phyloP scores from a whole-genome alignment of 2,888 invertebrate genomes.

The Drosophila mimica region DNA sequence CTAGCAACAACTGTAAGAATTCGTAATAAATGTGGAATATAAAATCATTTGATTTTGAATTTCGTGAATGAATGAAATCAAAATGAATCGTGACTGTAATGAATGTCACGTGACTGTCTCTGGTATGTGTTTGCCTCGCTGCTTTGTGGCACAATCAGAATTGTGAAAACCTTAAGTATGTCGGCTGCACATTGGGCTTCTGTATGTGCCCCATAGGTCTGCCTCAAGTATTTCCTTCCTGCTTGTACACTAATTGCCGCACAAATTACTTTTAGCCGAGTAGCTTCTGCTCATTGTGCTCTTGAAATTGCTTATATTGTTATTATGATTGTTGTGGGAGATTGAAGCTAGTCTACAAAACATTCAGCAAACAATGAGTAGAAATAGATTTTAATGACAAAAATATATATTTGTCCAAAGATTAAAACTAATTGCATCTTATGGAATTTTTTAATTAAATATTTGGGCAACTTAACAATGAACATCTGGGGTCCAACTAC shows the following conservation, averaged over 20 bases:
- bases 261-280: slow-evolving; percentile 72
- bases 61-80: neutral
- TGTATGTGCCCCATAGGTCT: slow-evolving; percentile 26
- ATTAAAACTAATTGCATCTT: neutral
- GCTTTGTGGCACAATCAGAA: slow-evolving; percentile 28
- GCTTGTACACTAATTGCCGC: slow-evolving; percentile 60
- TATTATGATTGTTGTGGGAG: slow-evolving; percentile 10
- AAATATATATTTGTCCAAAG: neutral
- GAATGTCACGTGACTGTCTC: slow-evolving; percentile 33
- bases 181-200: slow-evolving; percentile 22
- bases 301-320: slow-evolving; percentile 59
- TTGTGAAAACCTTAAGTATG: slow-evolving; percentile 38
- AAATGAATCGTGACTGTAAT: slow-evolving; percentile 11
- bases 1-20: neutral
- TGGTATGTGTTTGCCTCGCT: neutral
- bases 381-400: slow-evolving; percentile 7
- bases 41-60: neutral
- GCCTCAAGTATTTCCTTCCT: slow-evolving; percentile 52
- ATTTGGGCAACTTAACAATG: neutral
- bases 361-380: slow-evolving; percentile 14
- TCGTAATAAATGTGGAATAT: neutral
- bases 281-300: slow-evolving; percentile 47
- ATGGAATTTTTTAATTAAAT: neutral
- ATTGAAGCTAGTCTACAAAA: slow-evolving; percentile 5
- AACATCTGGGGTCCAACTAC: too few relatives aligned